Evolutionary conservation across 2,888 invertebrate genomes (phyloP).

Genomic region (Dinocampus coccinellae): DNA sequence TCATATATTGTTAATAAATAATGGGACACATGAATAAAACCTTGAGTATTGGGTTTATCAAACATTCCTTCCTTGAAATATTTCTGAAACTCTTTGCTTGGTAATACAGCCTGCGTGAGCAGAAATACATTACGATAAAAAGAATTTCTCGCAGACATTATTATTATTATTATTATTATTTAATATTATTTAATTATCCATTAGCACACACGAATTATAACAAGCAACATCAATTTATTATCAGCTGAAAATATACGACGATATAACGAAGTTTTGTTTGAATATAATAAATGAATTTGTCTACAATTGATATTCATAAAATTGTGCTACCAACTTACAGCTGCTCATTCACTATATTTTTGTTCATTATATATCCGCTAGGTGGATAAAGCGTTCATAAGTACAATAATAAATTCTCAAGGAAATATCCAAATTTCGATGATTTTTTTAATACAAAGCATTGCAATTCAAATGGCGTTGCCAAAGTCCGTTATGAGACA

Average conservation of each 20-base stretch:
- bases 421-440: too few relatives aligned
- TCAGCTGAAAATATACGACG: background rate
- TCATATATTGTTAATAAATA: conserved; percentile 61
- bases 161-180: too few relatives aligned
- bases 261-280: background rate
- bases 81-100: conserved; percentile 58
- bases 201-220: too few relatives aligned
- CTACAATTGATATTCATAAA: background rate
- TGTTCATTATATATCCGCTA: background rate
- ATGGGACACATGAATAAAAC: conserved; percentile 60
- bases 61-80: conserved; percentile 63
- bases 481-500: too few relatives aligned
- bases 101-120: conserved; percentile 55
- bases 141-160: background rate
- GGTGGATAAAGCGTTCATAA: background rate
- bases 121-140: conserved; percentile 61
- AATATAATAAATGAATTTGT: background rate
- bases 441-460: too few relatives aligned
- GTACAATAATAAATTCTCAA: background rate
- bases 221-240: too few relatives aligned
- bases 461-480: too few relatives aligned
- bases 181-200: too few relatives aligned
- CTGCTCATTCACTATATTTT: too few relatives aligned
- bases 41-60: conserved; percentile 63
- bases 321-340: background rate